Evolutionary conservation across 2,797 vertebrate genomes (phyloP).

Genomic region (Megaceryle alcyon): DNA sequence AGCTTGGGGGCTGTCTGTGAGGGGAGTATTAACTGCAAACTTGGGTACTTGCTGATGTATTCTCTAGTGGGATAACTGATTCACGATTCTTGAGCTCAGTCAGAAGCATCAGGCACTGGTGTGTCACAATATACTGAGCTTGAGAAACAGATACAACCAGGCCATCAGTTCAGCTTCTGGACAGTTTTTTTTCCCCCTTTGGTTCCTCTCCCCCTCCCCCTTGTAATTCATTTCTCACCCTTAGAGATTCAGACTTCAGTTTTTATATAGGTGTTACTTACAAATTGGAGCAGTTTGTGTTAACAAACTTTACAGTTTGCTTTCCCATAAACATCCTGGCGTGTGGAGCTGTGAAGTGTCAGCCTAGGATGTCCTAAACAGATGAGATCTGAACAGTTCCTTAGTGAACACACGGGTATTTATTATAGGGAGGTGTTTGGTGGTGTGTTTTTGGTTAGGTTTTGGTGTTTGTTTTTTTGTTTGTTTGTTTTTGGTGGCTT

Average conservation of each 20-base stretch:
- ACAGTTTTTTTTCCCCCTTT: background rate
- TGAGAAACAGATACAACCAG: slow-evolving; percentile 7
- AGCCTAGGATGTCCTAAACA: background rate
- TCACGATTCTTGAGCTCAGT: background rate
- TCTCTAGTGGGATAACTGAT: background rate
- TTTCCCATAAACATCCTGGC: background rate
- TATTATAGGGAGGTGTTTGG: background rate
- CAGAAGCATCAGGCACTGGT: background rate
- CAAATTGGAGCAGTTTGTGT: background rate
- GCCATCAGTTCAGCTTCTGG: slow-evolving; percentile 5
- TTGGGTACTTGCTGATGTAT: background rate
- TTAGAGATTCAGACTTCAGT: background rate
- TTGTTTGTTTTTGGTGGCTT: background rate
- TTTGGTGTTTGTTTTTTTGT: no score
- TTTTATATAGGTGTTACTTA: background rate
- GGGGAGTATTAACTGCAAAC: background rate
- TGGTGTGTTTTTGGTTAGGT: no score
- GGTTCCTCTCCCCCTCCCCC: background rate
- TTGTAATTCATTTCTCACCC: background rate
- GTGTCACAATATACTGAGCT: background rate
- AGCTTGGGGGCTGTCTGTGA: background rate
- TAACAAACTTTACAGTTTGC: background rate
- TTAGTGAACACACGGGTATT: background rate
- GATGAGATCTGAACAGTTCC: background rate
- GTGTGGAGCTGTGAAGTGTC: background rate